Base-by-base conservation (phyloP, 92 coral and sea anemone genomes). In the Porites cylindrica region DNA sequence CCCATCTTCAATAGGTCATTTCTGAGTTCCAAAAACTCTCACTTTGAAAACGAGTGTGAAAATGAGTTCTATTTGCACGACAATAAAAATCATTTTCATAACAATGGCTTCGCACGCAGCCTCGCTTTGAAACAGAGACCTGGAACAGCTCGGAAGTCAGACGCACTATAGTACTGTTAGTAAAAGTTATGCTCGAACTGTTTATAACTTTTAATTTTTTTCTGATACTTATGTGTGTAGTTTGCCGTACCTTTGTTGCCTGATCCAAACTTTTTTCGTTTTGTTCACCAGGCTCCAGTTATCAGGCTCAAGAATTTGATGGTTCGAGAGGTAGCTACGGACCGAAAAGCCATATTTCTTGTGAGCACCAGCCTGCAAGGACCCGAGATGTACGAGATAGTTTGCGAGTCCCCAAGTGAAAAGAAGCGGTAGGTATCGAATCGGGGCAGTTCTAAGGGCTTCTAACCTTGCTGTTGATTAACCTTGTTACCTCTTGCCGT, bases 371-470 rank as follows among this genome's bases (percentile, higher is more conserved):
- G 96, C 60, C 90, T 51, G 58, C 90, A 90, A 72, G 96, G 95
- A 51, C 99, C 99, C 18, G 99, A 97, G 82, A 97, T 97, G 97
- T 97, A 97, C 92, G 99, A 97, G 88, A 95, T 97, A 72, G 98
- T 95, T 62, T 97, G 98, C 74, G 91, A 91, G 43, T 93, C 94
- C 17, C 84, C 89, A 7, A 85, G 88, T 23, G 97, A 90, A 19
- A 97, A 95, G 73, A 86, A 82, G 77, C 92, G 87, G 99, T 96
- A 80, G 90, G 99, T 90, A 10, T 14, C 12, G 11, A 56, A 56
- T 56, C 61, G 10, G 3, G 61, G 3, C 61, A 10, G 2, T 56
- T 14, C 16, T 56, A 56, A 56, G 16, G 14, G 61, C 47, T 38
- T 0, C 47, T 38, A 38, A 38, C 47, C 47, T 38, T 5, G 47